phyloP scores from a whole-genome alignment of 2,113 vertebrate species.

The Protobothrops mucrosquamatus region DNA sequence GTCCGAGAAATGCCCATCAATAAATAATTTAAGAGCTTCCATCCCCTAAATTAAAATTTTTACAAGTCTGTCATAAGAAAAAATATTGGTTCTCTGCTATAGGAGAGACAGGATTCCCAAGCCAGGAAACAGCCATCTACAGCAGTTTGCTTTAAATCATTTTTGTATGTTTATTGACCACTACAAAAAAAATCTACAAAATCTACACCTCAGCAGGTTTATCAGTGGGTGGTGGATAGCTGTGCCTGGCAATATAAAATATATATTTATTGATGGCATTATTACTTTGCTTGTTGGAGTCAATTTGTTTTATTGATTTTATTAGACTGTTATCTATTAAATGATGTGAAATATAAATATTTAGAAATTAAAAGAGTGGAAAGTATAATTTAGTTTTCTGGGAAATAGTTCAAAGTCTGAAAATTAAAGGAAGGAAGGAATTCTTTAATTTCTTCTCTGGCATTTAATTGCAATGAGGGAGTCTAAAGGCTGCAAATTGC shows the following conservation, averaged over 20 bases:
- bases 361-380: constrained; percentile 34
- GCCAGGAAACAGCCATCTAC: neutral
- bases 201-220: constrained; percentile 31
- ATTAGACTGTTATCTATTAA: constrained; percentile 21
- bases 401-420: constrained; percentile 15
- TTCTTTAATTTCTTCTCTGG: too few species aligned
- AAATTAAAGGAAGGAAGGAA: neutral
- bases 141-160: constrained; percentile 55
- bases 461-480: too few species aligned
- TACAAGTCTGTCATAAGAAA: neutral
- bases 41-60: neutral
- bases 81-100: neutral
- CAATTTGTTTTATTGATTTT: neutral
- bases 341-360: constrained; percentile 7
- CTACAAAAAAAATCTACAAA: constrained; percentile 26
- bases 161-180: constrained; percentile 47
- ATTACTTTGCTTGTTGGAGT: constrained; percentile 7
- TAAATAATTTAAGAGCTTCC: neutral
- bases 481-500: neutral
- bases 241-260: constrained; percentile 10
- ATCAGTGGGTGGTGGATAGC: constrained; percentile 34
- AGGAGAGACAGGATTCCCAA: neutral
- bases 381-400: constrained; percentile 40
- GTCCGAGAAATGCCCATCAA: neutral
- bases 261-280: constrained; percentile 23